Percentiles rank a stretch among this genome's conserved stretches.
Evolutionary conservation across 2,113 vertebrate species (phyloP).

Genomic region (Notarius quadriscutis): DNA sequence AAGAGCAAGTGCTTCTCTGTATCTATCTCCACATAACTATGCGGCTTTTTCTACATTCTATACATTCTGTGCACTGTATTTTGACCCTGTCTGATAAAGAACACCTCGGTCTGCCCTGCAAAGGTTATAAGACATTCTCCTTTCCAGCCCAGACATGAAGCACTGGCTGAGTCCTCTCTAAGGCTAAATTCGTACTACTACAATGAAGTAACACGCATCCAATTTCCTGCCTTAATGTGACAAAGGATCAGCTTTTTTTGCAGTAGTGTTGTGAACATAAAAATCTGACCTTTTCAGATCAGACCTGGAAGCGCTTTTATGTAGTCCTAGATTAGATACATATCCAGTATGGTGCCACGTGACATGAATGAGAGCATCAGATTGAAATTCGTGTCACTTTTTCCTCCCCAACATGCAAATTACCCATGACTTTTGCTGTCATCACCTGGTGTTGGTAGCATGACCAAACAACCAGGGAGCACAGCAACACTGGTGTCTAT

Average conservation of each 20-base stretch:
- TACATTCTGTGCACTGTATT: neutral
- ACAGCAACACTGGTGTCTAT: neutral
- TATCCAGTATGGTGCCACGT: neutral
- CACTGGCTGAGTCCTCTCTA: neutral
- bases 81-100: neutral
- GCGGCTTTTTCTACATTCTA: neutral
- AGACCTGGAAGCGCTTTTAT: neutral
- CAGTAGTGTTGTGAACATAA: neutral
- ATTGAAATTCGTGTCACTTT: neutral
- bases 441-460: neutral
- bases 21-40: neutral
- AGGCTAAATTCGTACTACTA: neutral
- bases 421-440: neutral
- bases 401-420: neutral
- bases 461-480: neutral
- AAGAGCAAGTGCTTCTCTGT: slow-evolving; percentile 31
- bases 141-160: slow-evolving; percentile 10
- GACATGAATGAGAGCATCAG: neutral
- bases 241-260: neutral
- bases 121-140: neutral
- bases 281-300: neutral
- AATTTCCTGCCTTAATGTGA: neutral
- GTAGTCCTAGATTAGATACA: neutral
- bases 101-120: neutral
- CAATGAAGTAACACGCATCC: neutral